Conservation (phyloP, 2,888 invertebrate genomes). For the Perdita meconis region DNA sequence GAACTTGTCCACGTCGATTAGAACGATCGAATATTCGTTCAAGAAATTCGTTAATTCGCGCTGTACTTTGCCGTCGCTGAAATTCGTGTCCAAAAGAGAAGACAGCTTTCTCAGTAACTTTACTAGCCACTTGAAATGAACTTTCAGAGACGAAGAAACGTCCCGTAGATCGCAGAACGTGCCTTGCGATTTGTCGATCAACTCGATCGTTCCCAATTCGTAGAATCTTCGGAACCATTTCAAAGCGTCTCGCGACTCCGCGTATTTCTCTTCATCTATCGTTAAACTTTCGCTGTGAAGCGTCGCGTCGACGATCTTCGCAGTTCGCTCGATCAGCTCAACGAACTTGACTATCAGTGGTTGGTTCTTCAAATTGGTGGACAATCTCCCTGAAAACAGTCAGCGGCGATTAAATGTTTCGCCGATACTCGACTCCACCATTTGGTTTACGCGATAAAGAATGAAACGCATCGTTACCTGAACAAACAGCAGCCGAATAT, state of each 20-base stretch:
- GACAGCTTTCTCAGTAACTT: constrained; percentile 84
- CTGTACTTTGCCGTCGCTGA: constrained; percentile 44
- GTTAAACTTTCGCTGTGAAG: constrained; percentile 78
- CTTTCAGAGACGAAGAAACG: constrained; percentile 87
- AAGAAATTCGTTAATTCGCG: constrained; percentile 67
- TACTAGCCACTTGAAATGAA: constrained; percentile 91
- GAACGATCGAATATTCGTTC: constrained; percentile 27
- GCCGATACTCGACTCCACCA: no score
- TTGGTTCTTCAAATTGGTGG: constrained; percentile 85
- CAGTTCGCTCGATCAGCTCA: constrained; percentile 84
- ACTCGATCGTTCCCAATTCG: constrained; percentile 80
- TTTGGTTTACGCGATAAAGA: no score
- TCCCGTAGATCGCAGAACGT: constrained; percentile 82
- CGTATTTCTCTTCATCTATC: constrained; percentile 83
- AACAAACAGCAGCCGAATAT: constrained; percentile 40
- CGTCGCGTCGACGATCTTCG: constrained; percentile 83
- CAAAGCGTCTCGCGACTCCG: constrained; percentile 85
- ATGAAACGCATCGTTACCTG: constrained; percentile 34
- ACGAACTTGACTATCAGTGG: constrained; percentile 86
- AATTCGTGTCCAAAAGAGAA: constrained; percentile 41
- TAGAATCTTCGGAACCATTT: constrained; percentile 86
- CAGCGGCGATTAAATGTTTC: no score
- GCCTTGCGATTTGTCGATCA: constrained; percentile 69
- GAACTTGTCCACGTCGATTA: constrained; percentile 55
- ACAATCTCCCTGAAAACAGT: constrained; percentile 81